phyloP scores from a whole-genome alignment of 2,797 vertebrate species.

The Chiloscyllium punctatum region DNA sequence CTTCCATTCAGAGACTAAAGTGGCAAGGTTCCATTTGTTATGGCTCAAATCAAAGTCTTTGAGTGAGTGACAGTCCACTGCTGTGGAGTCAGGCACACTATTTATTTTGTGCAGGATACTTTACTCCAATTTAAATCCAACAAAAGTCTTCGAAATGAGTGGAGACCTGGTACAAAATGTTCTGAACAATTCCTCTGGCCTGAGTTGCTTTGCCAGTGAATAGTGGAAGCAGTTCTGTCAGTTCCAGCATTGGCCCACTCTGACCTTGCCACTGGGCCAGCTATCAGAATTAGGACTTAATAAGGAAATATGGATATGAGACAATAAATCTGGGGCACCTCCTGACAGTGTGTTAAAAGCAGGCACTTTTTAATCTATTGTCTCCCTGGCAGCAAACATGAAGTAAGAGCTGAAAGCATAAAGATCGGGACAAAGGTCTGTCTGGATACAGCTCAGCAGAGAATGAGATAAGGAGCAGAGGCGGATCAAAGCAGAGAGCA shows the following conservation, averaged over 20 bases:
- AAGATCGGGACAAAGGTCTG: background rate
- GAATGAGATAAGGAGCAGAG: background rate
- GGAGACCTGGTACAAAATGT: background rate
- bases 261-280: background rate
- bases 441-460: background rate
- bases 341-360: background rate
- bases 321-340: no score
- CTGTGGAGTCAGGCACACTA: background rate
- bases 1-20: no score
- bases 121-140: background rate
- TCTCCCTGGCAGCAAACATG: background rate
- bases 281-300: background rate
- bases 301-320: background rate
- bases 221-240: background rate
- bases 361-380: background rate
- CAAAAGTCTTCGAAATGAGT: background rate
- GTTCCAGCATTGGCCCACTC: background rate
- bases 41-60: no score
- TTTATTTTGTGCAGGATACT: background rate
- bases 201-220: background rate
- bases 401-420: background rate
- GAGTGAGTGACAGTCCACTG: no score
- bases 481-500: background rate
- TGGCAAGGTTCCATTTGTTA: no score
- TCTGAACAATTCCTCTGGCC: background rate